A percentile compares a stretch with the other conserved stretches of the same genome.
phyloP scores from a whole-genome alignment of 2,888 invertebrate species.

The Patella caerulea region DNA sequence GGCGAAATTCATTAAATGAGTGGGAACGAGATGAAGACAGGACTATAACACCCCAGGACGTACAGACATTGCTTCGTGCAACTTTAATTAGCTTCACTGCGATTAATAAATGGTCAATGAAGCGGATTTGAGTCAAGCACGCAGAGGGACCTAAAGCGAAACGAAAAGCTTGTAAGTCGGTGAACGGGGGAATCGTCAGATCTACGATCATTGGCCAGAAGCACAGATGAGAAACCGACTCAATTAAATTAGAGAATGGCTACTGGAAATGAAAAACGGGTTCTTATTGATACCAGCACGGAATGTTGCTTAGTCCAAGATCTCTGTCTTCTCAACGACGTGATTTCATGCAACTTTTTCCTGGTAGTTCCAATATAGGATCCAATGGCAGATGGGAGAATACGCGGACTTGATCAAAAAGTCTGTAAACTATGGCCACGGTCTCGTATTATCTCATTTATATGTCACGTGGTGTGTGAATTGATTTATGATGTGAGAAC shows the following conservation, averaged over 20 bases:
- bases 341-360: no score
- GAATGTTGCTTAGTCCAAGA: neutral
- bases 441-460: no score
- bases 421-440: no score
- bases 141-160: neutral
- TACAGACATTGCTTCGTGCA: neutral
- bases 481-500: no score
- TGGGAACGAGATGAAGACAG: neutral
- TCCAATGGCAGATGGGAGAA: no score
- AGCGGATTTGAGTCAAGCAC: neutral
- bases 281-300: neutral
- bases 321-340: no score
- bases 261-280: neutral
- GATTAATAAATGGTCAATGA: neutral
- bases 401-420: no score
- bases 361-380: no score
- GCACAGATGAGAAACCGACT: neutral
- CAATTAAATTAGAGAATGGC: constrained; percentile 5
- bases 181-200: neutral
- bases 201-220: neutral
- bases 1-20: no score
- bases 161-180: constrained; percentile 2
- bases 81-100: constrained; percentile 5
- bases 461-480: no score
- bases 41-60: neutral